Evolutionary conservation across 2,888 invertebrate species (phyloP).

Genomic region (Meiosimyza platycephala): DNA sequence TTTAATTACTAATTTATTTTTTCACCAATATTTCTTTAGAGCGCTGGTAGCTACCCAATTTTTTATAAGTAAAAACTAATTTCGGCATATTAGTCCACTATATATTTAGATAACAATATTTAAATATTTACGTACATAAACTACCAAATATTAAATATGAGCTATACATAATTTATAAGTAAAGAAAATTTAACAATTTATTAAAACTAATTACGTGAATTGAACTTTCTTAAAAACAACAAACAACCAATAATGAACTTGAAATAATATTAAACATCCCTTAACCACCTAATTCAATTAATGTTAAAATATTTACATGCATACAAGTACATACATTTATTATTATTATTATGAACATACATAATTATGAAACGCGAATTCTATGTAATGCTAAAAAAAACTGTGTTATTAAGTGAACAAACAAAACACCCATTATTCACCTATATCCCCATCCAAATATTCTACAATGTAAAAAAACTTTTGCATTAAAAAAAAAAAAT

Average conservation of each 20-base stretch:
- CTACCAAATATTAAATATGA: conserved; percentile 20
- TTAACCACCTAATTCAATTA: conserved; percentile 29
- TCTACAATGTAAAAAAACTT: too few relatives aligned
- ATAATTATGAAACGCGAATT: conserved; percentile 31
- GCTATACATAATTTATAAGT: conserved; percentile 3
- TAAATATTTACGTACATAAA: neutral
- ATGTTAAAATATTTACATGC: conserved; percentile 46
- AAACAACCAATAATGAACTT: too few relatives aligned
- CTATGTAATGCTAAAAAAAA: conserved; percentile 41
- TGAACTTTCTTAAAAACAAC: too few relatives aligned
- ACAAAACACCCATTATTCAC: neutral
- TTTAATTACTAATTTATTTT: too few relatives aligned
- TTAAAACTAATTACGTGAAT: too few relatives aligned
- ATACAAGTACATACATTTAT: conserved; percentile 45
- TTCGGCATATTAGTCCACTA: too few relatives aligned
- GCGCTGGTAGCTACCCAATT: conserved; percentile 15
- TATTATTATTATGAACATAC: too few relatives aligned
- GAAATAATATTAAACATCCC: conserved; percentile 8
- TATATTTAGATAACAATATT: too few relatives aligned
- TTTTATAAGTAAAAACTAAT: neutral
- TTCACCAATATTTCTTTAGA: neutral
- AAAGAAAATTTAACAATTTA: neutral
- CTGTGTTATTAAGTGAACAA: conserved; percentile 28
- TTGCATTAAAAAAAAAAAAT: too few relatives aligned
- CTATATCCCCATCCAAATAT: too few relatives aligned